Evolutionary conservation across 2,888 invertebrate species (phyloP), one percentile per base, ranked within the genome.

Genomic region (Drymonia ruficornis): DNA sequence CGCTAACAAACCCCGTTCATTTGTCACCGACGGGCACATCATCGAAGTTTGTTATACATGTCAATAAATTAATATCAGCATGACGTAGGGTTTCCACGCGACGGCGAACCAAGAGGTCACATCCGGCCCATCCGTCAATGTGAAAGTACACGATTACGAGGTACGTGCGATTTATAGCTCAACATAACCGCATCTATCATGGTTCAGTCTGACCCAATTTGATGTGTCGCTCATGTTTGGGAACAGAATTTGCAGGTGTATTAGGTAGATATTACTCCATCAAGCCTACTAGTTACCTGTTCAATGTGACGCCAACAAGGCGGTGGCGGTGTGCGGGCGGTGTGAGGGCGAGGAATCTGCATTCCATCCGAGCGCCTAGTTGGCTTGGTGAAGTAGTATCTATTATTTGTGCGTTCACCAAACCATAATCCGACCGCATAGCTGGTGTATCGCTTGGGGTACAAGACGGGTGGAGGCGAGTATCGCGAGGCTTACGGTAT

Each of bases 71-170:
- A 45, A 45, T 45, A 45, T 28, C n/a, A n/a, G 45, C 15, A 28
- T 45, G 45, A 45, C 28, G 6, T 7, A 45, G 45, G 28, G 45
- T n/a, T 13, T 28, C 28, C 45, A 2, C 4, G 31, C 34, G 34
- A 47, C 31, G 16, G 34, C 31, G 40, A 46, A 36, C 40, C 28
- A 44, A 49, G 40, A 52, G 52, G 55, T 56, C 55, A 46, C 46
- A 49, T 45, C 45, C 31, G n/a, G 40, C 19, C 45, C 46, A 56
- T 56, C 52, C 49, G 51, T 56, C 55, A 56, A 52, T 49, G 48
- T 48, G 31, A 44, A 49, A 51, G 42, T 52, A 40, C 50, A 36
- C 34, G 29, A 34, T 42, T 43, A 18, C 19, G 11, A 13, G 43
- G 11, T 43, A 19, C 19, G 43, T 4, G 29, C 46, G 46, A 46